phyloP scores from a whole-genome alignment of 1,140 invertebrate species.

The Cataglyphis hispanica region DNA sequence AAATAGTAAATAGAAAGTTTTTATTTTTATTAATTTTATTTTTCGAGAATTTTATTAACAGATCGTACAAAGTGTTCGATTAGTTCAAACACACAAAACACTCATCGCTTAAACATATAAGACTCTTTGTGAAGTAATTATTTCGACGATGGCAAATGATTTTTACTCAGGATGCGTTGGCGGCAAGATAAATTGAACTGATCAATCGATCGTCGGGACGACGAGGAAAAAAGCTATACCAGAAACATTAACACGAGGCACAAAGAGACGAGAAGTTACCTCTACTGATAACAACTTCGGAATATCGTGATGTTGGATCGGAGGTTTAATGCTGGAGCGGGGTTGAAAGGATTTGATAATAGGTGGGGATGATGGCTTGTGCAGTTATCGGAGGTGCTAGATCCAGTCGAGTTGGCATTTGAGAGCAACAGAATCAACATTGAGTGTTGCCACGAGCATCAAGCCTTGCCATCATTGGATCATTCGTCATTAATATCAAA shows the following conservation, averaged over 20 bases:
- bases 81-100: not conserved
- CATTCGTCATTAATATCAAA: not conserved
- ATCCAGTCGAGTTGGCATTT: conserved; percentile 34
- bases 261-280: not conserved
- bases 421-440: conserved; percentile 31
- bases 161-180: not conserved
- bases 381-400: conserved; percentile 48
- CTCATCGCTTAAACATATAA: not conserved
- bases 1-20: not conserved
- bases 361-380: conserved; percentile 24
- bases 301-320: conserved; percentile 24
- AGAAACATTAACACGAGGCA: not conserved
- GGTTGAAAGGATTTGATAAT: conserved; percentile 25
- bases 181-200: conserved; percentile 1
- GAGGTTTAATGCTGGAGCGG: not conserved
- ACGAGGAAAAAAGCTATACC: not conserved
- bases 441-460: conserved; percentile 1
- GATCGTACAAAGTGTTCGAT: not conserved
- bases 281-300: conserved; percentile 17
- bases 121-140: conserved; percentile 34
- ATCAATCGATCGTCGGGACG: not conserved
- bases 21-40: conserved; percentile 8
- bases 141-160: not conserved
- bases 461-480: not conserved
- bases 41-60: not conserved